Evolutionary conservation across 1,140 invertebrate species (phyloP), one percentile per base, ranked within the genome.

Genomic region (Hyposmocoma kahamanoa): DNA sequence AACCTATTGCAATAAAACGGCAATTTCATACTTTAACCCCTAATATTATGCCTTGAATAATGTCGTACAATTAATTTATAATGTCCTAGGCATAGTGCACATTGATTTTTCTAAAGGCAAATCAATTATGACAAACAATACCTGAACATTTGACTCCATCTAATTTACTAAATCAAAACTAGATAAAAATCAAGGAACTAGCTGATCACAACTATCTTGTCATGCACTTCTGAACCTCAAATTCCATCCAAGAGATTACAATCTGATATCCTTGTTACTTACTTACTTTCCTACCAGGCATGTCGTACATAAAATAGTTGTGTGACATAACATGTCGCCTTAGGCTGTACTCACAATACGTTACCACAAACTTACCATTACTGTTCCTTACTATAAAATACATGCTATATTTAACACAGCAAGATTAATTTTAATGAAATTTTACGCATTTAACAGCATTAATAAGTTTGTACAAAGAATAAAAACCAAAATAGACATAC

Each of bases 251-350:
- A 56, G 21, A 47, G 79, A 83, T 81, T 72, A 61, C 22, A 56
- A 81, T 83, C 75, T 80, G 42, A 76, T 80, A 80, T 84, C 77
- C 80, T 81, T 81, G 79, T 83, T 76, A 70, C 70, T 70, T 75
- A 65, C 62, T 83, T 76, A 70, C 70, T 70, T 75, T 67, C 62
- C 52, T 59, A 52, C 54, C 62, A 59, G 53, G 74, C 54, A 50
- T 66, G 55, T 61, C 60, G 62, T 72, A 65, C 61, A 67, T 68
- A 73, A 80, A 76, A 73, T 74, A 72, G 53, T 61, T 61, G 55
- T 77, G 68, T 73, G 76, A 77, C 69, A 74, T 65, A 72, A 66
- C 67, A 47, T 72, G 75, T 79, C 73, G 63, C 80, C 66, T 54
- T 50, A 55, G 75, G 79, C 77, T 67, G 59, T 67, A 52, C 57